Conservation (phyloP, 2,797 vertebrate genomes). For the Trematomus bernacchii region DNA sequence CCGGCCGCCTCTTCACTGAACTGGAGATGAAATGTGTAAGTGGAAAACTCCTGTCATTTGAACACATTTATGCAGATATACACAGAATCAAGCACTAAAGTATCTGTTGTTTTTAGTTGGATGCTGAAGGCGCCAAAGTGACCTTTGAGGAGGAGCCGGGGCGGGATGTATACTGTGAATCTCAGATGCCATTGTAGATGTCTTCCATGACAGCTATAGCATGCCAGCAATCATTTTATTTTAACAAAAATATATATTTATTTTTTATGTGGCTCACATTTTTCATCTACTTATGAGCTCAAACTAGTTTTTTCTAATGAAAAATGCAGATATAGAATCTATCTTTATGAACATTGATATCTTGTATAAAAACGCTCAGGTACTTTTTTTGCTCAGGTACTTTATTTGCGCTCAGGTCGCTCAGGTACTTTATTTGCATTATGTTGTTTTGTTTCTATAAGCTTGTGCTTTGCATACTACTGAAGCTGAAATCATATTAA, state of each 20-base stretch:
- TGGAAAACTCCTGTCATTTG: constrained; percentile 29
- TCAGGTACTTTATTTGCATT: constrained; percentile 9
- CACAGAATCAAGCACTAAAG: background rate
- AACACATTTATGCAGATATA: background rate
- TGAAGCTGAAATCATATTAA: constrained; percentile 4
- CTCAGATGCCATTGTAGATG: constrained; percentile 92
- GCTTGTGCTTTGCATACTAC: background rate
- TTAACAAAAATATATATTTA: constrained; percentile 39
- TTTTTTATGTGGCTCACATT: constrained; percentile 52
- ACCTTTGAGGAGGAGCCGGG: constrained; percentile 92
- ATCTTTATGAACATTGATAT: constrained; percentile 12
- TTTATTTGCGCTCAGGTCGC: too few species aligned
- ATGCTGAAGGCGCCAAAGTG: constrained; percentile 89
- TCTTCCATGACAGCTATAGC: constrained; percentile 20
- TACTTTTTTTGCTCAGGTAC: too few species aligned
- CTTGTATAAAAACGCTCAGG: constrained; percentile 14
- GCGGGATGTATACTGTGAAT: constrained; percentile 92
- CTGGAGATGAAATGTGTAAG: constrained; percentile 95
- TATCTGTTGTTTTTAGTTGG: constrained; percentile 85
- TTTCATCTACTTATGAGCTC: constrained; percentile 29
- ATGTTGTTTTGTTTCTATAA: constrained; percentile 2
- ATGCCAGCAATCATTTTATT: constrained; percentile 31
- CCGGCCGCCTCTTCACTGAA: constrained; percentile 88
- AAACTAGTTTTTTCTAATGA: constrained; percentile 34
- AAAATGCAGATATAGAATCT: constrained; percentile 21